Conservation (phyloP, 2,888 invertebrate species). For the Xanthorhoe spadicearia region DNA sequence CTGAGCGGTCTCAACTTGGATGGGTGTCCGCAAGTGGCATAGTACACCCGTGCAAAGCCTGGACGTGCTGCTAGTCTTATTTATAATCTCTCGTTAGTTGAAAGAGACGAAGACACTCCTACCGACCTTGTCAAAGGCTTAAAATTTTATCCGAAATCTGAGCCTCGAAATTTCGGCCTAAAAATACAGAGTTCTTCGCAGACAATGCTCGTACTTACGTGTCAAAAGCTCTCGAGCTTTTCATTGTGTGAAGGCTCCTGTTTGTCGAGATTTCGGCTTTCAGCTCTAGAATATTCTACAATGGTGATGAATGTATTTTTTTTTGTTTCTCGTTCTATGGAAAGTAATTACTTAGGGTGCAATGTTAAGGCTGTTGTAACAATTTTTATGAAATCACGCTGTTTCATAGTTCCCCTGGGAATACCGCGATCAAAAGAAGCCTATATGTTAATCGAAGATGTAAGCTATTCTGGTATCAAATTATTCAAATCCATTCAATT, state of each 20-base stretch:
- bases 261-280: conserved; percentile 7
- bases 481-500: too few species aligned
- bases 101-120: not conserved
- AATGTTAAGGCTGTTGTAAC: not conserved
- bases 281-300: conserved; percentile 13
- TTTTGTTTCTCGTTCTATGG: not conserved
- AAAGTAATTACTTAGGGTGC: not conserved
- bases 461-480: too few species aligned
- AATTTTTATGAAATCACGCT: not conserved
- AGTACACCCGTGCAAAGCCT: too few species aligned
- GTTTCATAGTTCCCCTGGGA: too few species aligned
- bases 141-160: not conserved
- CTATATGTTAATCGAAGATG: too few species aligned
- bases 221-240: conserved; percentile 26
- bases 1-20: too few species aligned
- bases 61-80: too few species aligned
- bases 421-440: too few species aligned
- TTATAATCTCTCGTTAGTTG: too few species aligned
- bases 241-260: conserved; percentile 19
- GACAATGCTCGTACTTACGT: conserved; percentile 15
- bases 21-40: too few species aligned
- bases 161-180: conserved; percentile 9
- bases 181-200: conserved; percentile 19
- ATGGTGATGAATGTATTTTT: not conserved
- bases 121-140: not conserved